Conservation (phyloP, 2,113 vertebrate species). For the Rynchops niger region DNA sequence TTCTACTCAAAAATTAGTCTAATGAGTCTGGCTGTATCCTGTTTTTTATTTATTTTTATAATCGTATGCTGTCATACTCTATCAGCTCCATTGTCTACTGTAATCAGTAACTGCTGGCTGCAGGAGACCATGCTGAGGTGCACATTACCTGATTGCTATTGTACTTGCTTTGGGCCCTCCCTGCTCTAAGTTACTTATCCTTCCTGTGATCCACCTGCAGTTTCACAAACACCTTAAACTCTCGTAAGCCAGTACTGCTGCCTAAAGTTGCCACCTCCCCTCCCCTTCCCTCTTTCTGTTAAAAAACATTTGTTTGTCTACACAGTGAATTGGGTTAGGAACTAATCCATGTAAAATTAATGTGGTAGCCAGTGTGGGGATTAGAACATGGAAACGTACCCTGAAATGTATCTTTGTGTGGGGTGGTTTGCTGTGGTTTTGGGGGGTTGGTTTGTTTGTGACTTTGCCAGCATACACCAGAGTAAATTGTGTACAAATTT, state of each 20-base stretch:
- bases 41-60: background rate
- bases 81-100: background rate
- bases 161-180: background rate
- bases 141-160: background rate
- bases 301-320: background rate
- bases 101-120: background rate
- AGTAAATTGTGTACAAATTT: background rate
- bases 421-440: background rate
- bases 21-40: background rate
- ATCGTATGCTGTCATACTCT: background rate
- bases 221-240: background rate
- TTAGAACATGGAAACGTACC: background rate
- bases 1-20: background rate
- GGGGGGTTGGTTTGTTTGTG: background rate
- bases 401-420: background rate
- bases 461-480: background rate
- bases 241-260: background rate
- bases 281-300: background rate
- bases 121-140: background rate
- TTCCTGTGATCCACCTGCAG: background rate
- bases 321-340: background rate
- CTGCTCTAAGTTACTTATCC: background rate
- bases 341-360: background rate
- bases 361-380: background rate
- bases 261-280: background rate